Evolutionary conservation across 2,797 vertebrate genomes (phyloP).

Genomic region (Malurus leucopterus): DNA sequence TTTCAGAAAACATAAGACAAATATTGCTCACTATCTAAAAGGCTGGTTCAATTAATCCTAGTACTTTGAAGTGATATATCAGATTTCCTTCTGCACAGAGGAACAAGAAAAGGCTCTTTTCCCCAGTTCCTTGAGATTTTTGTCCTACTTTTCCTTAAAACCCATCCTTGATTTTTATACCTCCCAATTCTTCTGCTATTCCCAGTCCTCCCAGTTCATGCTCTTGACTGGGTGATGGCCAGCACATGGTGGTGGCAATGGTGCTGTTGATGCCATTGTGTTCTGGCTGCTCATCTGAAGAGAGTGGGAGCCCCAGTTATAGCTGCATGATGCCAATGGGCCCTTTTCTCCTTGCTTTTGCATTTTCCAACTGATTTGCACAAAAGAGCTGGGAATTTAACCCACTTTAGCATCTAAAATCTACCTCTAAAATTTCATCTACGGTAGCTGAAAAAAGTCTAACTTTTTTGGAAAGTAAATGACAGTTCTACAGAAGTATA

Average conservation of each 20-base stretch:
- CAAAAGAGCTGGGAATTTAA: not conserved
- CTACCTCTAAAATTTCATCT: not conserved
- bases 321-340: accelerated
- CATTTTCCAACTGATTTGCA: not conserved
- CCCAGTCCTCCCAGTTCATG: not conserved
- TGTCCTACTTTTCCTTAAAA: not conserved
- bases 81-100: not conserved
- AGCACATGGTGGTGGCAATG: not conserved
- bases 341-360: not conserved
- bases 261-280: not conserved
- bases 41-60: not conserved
- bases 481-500: not conserved
- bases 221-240: not conserved
- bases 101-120: not conserved
- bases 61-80: not conserved
- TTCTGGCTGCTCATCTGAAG: not conserved
- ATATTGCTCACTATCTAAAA: not conserved
- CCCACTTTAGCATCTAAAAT: not conserved
- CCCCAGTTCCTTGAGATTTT: not conserved
- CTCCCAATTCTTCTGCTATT: not conserved
- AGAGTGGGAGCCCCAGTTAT: not conserved
- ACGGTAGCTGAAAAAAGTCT: not conserved
- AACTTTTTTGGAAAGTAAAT: not conserved
- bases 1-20: slow-evolving; percentile 9
- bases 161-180: not conserved